Evolutionary conservation across 2,888 invertebrate genomes (phyloP), one percentile per base, ranked within the genome.

Genomic region (Cerceris rybyensis): DNA sequence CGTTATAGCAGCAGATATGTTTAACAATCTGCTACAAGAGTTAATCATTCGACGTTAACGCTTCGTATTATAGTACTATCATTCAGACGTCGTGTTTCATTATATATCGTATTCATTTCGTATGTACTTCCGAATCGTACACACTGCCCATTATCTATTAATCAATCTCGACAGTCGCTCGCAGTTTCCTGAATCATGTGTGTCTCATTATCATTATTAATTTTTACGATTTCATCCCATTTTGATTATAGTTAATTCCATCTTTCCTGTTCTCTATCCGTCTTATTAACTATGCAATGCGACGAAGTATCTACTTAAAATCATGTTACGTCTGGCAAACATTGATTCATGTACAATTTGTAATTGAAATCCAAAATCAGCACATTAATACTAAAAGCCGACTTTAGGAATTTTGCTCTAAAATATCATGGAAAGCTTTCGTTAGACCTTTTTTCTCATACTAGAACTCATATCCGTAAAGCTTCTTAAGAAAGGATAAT

Each of bases 151-250:
- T 70, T 71, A 63, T 72, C 70, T 59, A 58, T 75, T 75, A 58
- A 70, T 75, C 63, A 57, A 28, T 81, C 46, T 75, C 78, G 81
- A 86, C 85, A 86, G 82, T 67, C 75, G 75, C 70, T 72, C 75
- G 84, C 64, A 82, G 84, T 85, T 86, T 85, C 75, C 84, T 70
- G 69, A 66, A 49, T 76, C 58, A 64, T 78, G 66, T 74, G 43
- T 64, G 71, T 63, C 46, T n/a, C 65, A 70, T 52, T 61, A 59
- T 46, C 42, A 57, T 50, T n/a, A 41, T 39, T 39, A 71, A 42
- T 58, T 28, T 61, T 50, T 16, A 13, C 49, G 17, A 54, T 8
- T 74, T 64, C 60, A 49, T 28, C 60, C 50, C n/a, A n/a, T 50
- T 50, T n/a, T 50, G 11, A 50, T n/a, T n/a, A 50, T n/a, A n/a